phyloP scores from a whole-genome alignment of 2,113 vertebrate genomes.

The Cavia aperea region DNA sequence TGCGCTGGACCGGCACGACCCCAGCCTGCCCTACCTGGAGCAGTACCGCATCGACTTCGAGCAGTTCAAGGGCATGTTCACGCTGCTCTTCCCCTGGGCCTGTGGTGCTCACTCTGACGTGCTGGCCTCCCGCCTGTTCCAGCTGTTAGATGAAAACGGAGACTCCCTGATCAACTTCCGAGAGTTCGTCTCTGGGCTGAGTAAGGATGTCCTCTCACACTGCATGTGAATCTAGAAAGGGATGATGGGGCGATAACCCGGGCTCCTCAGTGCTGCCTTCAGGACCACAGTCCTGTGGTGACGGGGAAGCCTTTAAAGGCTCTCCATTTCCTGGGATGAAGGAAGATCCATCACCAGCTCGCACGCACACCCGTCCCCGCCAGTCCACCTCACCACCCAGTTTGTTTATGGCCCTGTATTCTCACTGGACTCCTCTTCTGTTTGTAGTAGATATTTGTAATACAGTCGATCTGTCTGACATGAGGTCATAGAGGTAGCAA shows the following conservation, averaged over 20 bases:
- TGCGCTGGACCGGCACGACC: slow-evolving; percentile 91
- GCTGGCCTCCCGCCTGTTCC: slow-evolving; percentile 88
- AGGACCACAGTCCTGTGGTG: not conserved
- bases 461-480: not conserved
- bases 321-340: not conserved
- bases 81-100: slow-evolving; percentile 92
- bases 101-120: slow-evolving; percentile 87
- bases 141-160: slow-evolving; percentile 90
- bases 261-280: not conserved
- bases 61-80: slow-evolving; percentile 94
- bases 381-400: fast-evolving
- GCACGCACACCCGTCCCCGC: too few relatives aligned
- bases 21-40: slow-evolving; percentile 96
- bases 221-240: not conserved
- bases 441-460: not conserved
- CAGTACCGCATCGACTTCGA: slow-evolving; percentile 97
- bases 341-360: fast-evolving
- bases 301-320: not conserved
- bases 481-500: not conserved
- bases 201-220: slow-evolving; percentile 72
- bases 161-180: slow-evolving; percentile 95
- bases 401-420: not conserved
- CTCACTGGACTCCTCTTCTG: not conserved
- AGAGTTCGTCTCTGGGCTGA: slow-evolving; percentile 92
- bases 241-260: fast-evolving